A percentile compares a stretch with the other conserved stretches of the same genome.
These are phyloP conservation scores for Eumeta japonica DNA, from an alignment of 1,140 invertebrate species.

Conservation along the genomic window DNA sequence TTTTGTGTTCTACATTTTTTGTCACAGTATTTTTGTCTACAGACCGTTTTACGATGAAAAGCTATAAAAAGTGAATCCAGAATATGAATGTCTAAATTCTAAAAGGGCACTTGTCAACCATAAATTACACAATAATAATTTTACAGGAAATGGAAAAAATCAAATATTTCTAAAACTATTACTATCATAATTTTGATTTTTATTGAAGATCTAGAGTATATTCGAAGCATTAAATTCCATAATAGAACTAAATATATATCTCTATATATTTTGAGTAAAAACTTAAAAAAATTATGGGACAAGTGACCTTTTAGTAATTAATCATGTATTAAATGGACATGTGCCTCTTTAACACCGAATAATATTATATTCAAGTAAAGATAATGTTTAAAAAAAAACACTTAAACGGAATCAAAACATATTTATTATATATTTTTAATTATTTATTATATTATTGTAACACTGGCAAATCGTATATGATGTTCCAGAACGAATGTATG, in stretches of 20 bases:
- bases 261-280: neutral
- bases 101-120: neutral
- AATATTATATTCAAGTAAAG: neutral
- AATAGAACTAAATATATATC: too few species aligned
- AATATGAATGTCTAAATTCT: neutral
- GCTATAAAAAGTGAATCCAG: too few species aligned
- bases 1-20: too few species aligned
- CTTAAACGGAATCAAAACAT: neutral
- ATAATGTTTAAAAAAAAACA: constrained; percentile 1
- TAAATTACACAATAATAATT: too few species aligned
- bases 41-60: too few species aligned
- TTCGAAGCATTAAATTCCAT: too few species aligned
- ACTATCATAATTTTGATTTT: neutral
- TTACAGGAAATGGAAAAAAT: too few species aligned
- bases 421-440: neutral
- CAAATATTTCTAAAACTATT: neutral
- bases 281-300: neutral
- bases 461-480: too few species aligned
- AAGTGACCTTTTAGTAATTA: neutral
- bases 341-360: constrained; percentile 1
- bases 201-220: too few species aligned
- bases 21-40: too few species aligned
- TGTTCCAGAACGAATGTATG: neutral
- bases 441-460: neutral
- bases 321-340: too few species aligned